These are phyloP conservation scores for Danionella dracula DNA, from an alignment of 2,797 vertebrate genomes.

Conservation along the genomic window DNA sequence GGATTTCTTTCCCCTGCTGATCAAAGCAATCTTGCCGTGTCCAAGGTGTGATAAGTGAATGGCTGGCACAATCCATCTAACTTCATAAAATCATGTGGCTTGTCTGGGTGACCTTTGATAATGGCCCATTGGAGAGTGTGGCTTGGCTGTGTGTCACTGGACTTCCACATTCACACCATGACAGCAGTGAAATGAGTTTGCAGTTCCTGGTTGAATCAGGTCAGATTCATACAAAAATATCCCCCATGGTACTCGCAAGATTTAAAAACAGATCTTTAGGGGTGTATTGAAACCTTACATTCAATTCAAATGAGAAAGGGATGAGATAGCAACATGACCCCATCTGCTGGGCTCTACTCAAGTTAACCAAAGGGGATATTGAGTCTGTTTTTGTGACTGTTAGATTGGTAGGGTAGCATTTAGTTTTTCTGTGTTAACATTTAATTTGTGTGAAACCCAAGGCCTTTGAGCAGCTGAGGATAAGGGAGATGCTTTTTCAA, in stretches of 20 bases:
- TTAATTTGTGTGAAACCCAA: conserved; percentile 56
- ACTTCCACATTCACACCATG: conserved; percentile 39
- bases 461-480: conserved; percentile 50
- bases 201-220: conserved; percentile 42
- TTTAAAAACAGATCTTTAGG: conserved; percentile 20
- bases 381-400: conserved; percentile 36
- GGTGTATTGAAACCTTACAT: background rate
- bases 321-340: background rate
- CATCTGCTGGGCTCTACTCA: background rate
- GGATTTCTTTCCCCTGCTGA: conserved; percentile 10
- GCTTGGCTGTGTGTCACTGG: conserved; percentile 26
- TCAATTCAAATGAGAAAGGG: conserved; percentile 3
- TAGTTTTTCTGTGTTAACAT: conserved; percentile 48
- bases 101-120: conserved; percentile 35
- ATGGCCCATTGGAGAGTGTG: conserved; percentile 24
- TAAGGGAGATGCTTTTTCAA: conserved; percentile 50
- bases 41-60: conserved; percentile 25
- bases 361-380: conserved; percentile 44
- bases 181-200: conserved; percentile 43
- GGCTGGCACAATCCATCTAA: conserved; percentile 20
- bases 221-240: conserved; percentile 48
- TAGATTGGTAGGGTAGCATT: conserved; percentile 21
- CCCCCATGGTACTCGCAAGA: conserved; percentile 26
- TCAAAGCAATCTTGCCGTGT: conserved; percentile 18
- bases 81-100: conserved; percentile 10